Evolutionary conservation across 2,113 vertebrate species (phyloP).

Genomic region (Genyomyrus donnyi): DNA sequence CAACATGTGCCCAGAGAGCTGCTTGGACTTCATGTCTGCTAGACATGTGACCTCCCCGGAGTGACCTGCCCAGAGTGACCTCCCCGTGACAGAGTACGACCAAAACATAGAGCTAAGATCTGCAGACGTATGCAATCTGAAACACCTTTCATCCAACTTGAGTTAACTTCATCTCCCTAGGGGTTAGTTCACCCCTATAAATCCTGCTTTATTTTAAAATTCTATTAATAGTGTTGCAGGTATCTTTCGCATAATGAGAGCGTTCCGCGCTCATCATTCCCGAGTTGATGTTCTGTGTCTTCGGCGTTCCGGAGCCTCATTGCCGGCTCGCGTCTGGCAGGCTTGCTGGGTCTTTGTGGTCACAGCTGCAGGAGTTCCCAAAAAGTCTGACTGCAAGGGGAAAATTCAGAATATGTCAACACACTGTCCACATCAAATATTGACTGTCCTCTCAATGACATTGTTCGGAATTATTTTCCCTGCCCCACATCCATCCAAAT

Average conservation of each 20-base stretch:
- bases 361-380: constrained; percentile 11
- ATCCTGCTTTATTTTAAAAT: background rate
- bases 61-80: background rate
- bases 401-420: constrained; percentile 14
- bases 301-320: background rate
- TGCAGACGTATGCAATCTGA: background rate
- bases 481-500: constrained; percentile 16
- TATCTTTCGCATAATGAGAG: background rate
- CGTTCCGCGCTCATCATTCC: background rate
- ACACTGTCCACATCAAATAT: constrained; percentile 22
- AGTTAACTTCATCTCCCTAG: background rate
- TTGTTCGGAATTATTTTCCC: constrained; percentile 15
- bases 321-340: background rate
- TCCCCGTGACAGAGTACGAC: background rate
- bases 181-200: background rate
- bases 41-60: background rate
- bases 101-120: background rate
- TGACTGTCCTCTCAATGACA: constrained; percentile 19
- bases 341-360: constrained; percentile 2
- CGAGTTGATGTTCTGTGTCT: background rate
- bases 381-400: constrained; percentile 13
- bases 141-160: background rate
- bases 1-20: background rate
- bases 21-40: background rate
- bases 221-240: background rate